Percentiles rank a stretch among this genome's conserved stretches.
These are phyloP conservation scores for Rhizomys pruinosus DNA, from an alignment of 2,113 vertebrate genomes.

Conservation along the genomic window DNA sequence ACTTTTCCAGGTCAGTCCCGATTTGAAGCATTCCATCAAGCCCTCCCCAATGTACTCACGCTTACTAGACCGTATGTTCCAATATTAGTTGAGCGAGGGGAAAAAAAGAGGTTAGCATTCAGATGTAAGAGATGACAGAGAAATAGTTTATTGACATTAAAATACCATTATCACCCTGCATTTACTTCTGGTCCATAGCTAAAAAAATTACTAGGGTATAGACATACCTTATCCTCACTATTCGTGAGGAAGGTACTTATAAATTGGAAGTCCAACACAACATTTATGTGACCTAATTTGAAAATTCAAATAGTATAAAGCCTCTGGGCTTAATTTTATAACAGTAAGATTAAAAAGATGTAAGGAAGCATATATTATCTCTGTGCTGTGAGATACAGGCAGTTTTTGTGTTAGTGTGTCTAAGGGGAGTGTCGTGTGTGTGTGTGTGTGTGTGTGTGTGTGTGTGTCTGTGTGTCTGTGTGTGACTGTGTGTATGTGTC, in stretches of 20 bases:
- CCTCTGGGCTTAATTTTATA: constrained; percentile 53
- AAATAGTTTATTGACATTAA: neutral
- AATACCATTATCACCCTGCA: neutral
- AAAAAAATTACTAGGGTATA: neutral
- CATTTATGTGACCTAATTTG: constrained; percentile 64
- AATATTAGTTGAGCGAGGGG: neutral
- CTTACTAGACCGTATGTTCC: neutral
- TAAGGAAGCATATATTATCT: neutral
- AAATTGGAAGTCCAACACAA: constrained; percentile 30
- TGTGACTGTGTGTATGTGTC: too few species aligned
- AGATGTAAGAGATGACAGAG: neutral
- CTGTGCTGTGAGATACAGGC: neutral
- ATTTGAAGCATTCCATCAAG: neutral
- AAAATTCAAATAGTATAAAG: constrained; percentile 39
- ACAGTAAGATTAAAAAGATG: constrained; percentile 11
- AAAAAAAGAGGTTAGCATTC: neutral
- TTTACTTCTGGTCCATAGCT: neutral
- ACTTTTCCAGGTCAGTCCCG: constrained; percentile 48
- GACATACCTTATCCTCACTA: neutral
- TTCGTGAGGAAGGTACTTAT: neutral
- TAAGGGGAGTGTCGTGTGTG: neutral
- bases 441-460: too few species aligned
- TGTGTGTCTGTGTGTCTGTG: too few species aligned
- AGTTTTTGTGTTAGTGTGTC: neutral
- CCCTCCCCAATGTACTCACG: neutral